These are phyloP conservation scores for Trachurus trachurus DNA, from an alignment of 2,797 vertebrate species.

Conservation along the genomic window DNA sequence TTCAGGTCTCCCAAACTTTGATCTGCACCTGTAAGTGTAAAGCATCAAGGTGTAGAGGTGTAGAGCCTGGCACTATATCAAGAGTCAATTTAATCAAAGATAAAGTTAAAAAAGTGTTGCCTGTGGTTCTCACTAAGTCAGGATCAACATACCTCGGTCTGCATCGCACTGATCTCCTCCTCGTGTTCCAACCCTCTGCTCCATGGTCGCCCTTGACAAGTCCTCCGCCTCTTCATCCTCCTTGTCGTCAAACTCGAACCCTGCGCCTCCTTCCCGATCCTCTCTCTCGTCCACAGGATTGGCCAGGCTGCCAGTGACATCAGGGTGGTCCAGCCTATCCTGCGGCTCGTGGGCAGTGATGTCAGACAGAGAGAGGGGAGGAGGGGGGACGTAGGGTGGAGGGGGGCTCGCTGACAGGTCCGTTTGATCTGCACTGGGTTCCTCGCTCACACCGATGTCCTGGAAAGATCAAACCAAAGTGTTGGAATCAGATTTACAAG, in stretches of 20 bases:
- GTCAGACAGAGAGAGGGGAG: conserved; percentile 81
- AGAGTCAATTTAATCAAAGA: too few relatives aligned
- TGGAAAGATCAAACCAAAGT: conserved; percentile 15
- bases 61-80: too few relatives aligned
- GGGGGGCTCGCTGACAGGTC: conserved; percentile 84
- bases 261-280: conserved; percentile 52
- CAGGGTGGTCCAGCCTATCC: conserved; percentile 76
- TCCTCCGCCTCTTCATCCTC: conserved; percentile 74
- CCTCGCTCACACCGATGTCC: conserved; percentile 82
- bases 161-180: conserved; percentile 26
- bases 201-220: not conserved
- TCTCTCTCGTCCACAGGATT: conserved; percentile 71
- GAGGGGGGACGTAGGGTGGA: conserved; percentile 81
- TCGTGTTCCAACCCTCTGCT: not conserved
- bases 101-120: too few relatives aligned
- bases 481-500: not conserved
- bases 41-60: not conserved
- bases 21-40: conserved; percentile 27
- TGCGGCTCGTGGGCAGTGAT: conserved; percentile 77
- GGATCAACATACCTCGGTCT: conserved; percentile 44
- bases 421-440: conserved; percentile 79
- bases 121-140: too few relatives aligned
- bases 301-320: conserved; percentile 70
- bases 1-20: conserved; percentile 42
- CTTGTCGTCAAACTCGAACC: conserved; percentile 82